Conservation (phyloP, 2,888 invertebrate genomes). For the Netelia fuscicornis region DNA sequence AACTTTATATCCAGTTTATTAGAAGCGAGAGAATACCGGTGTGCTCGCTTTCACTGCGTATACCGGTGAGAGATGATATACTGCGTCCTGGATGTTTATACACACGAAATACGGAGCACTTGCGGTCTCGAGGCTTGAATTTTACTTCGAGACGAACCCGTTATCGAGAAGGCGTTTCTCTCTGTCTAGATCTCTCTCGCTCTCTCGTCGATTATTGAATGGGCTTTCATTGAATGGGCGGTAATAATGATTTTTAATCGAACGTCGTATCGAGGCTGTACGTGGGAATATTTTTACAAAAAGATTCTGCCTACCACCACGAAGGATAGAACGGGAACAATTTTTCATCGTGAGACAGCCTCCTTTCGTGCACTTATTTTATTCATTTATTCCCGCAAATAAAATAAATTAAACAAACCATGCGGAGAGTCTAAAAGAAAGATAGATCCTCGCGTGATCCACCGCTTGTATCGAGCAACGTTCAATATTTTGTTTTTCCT, state of each 20-base stretch:
- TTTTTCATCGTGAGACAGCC: background rate
- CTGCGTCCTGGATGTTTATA: constrained; percentile 63
- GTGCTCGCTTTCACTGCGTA: constrained; percentile 66
- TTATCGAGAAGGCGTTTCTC: constrained; percentile 34
- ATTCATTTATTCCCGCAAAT: too few species aligned
- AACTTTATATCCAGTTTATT: constrained; percentile 54
- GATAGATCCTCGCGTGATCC: constrained; percentile 29
- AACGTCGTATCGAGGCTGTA: constrained; percentile 2
- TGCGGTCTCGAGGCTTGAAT: constrained; percentile 41
- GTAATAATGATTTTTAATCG: background rate
- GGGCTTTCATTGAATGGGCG: constrained; percentile 11
- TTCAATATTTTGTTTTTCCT: constrained; percentile 33
- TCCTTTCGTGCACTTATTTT: background rate
- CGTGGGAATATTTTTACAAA: constrained; percentile 5
- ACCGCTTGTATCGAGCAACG: constrained; percentile 10
- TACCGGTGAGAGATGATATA: constrained; percentile 64
- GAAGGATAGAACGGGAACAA: background rate
- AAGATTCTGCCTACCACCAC: background rate
- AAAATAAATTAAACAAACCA: background rate
- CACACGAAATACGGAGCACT: constrained; percentile 2
- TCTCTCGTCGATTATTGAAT: background rate
- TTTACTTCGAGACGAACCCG: constrained; percentile 48
- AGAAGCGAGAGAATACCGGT: constrained; percentile 48
- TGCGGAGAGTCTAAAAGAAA: background rate
- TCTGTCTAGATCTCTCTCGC: too few species aligned